A percentile compares a stretch with the other conserved stretches of the same genome.
These are phyloP conservation scores for Chaitophorus viminalis DNA, from an alignment of 2,888 invertebrate species.

Conservation along the genomic window DNA sequence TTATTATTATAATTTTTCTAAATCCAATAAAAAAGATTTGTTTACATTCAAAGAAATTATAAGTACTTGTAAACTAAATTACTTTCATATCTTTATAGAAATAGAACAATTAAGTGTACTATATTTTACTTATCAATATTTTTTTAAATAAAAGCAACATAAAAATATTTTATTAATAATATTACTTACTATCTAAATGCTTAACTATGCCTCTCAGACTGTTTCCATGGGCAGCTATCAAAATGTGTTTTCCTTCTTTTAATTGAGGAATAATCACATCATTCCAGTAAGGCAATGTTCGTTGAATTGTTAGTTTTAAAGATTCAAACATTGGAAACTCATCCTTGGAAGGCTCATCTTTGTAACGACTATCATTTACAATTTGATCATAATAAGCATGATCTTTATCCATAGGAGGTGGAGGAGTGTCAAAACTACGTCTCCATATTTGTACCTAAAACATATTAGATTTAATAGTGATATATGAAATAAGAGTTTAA, in stretches of 20 bases:
- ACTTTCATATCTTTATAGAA: too few species aligned
- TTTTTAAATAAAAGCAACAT: background rate
- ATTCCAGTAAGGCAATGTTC: slow-evolving; percentile 89
- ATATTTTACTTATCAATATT: too few species aligned
- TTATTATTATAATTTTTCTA: too few species aligned
- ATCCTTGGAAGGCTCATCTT: slow-evolving; percentile 74
- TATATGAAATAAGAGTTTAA: background rate
- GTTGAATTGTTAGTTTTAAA: slow-evolving; percentile 81
- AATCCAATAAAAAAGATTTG: too few species aligned
- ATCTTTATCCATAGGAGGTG: slow-evolving; percentile 81
- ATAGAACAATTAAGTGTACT: too few species aligned
- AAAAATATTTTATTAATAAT: background rate
- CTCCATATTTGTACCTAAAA: slow-evolving; percentile 85
- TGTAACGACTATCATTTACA: slow-evolving; percentile 80
- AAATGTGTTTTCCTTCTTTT: slow-evolving; percentile 80
- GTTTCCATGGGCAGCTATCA: slow-evolving; percentile 89
- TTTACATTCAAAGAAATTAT: too few species aligned
- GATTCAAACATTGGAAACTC: slow-evolving; percentile 87
- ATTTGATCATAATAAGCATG: slow-evolving; percentile 82
- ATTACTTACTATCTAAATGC: slow-evolving; percentile 79
- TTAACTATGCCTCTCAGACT: slow-evolving; percentile 87
- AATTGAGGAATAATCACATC: slow-evolving; percentile 83
- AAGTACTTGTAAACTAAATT: too few species aligned
- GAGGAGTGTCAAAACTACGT: slow-evolving; percentile 83
- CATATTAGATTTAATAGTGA: background rate